Conservation (phyloP, 2,888 invertebrate species). For the Drosophila mulleri region DNA sequence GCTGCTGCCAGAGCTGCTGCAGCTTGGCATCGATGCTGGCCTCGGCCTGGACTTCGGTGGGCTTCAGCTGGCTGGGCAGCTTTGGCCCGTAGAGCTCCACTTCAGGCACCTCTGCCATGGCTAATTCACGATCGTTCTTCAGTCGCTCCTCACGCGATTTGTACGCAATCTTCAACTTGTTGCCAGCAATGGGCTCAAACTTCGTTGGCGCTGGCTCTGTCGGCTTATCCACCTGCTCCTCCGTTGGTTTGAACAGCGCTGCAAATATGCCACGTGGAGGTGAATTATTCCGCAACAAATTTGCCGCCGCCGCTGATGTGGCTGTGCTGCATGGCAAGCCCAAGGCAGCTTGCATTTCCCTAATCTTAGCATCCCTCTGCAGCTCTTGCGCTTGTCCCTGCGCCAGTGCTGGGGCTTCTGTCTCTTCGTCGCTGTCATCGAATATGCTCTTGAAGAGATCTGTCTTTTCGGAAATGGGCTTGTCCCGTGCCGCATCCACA, state of each 20-base stretch:
- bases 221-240: conserved; percentile 7
- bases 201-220: conserved; percentile 38
- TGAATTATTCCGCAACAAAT: conserved; percentile 88
- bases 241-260: conserved; percentile 67
- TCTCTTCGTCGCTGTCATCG: conserved; percentile 90
- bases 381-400: conserved; percentile 32
- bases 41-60: conserved; percentile 22
- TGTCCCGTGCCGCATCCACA: conserved; percentile 76
- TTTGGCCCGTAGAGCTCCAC: conserved; percentile 77
- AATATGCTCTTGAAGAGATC: conserved; percentile 97
- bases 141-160: conserved; percentile 65
- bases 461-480: conserved; percentile 87
- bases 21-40: conserved; percentile 60
- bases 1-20: conserved; percentile 57
- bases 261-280: conserved; percentile 90
- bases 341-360: conserved; percentile 47
- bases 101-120: conserved; percentile 29
- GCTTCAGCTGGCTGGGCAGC: conserved; percentile 53
- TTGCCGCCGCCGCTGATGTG: conserved; percentile 85
- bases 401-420: conserved; percentile 76
- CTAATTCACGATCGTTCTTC: conserved; percentile 51
- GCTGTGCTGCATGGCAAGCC: conserved; percentile 38
- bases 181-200: conserved; percentile 62
- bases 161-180: conserved; percentile 67
- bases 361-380: conserved; percentile 59